Evolutionary conservation across 2,888 invertebrate species (phyloP).

Genomic region (Drosophila yooni): DNA sequence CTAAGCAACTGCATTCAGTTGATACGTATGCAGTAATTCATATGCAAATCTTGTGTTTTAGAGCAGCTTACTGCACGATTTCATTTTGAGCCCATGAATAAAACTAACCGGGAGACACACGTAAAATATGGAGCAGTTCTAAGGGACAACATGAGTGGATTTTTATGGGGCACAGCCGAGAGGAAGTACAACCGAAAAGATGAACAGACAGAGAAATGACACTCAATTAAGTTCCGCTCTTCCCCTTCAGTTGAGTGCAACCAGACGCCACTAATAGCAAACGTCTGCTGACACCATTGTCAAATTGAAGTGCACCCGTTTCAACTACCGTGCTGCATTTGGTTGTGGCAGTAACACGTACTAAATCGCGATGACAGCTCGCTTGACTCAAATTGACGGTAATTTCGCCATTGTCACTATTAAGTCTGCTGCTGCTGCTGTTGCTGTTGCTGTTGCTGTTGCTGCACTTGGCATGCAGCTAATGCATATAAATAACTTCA

Average conservation of each 20-base stretch:
- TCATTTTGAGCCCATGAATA: slow-evolving; percentile 5
- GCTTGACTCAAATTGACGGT: slow-evolving; percentile 27
- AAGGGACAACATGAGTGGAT: slow-evolving; percentile 1
- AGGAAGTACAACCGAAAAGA: not conserved
- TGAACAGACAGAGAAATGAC: slow-evolving; percentile 2
- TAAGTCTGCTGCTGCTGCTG: not conserved
- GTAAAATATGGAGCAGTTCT: slow-evolving; percentile 12
- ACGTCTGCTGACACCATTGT: slow-evolving; percentile 15
- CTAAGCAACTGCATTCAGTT: not conserved
- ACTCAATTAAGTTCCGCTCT: slow-evolving; percentile 3
- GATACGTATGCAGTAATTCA: not conserved
- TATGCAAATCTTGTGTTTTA: slow-evolving; percentile 9
- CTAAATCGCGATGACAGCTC: slow-evolving; percentile 42
- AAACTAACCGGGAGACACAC: not conserved
- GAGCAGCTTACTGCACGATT: slow-evolving; percentile 21
- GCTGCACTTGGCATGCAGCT: slow-evolving; percentile 39
- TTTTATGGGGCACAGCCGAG: not conserved
- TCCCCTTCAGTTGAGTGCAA: slow-evolving; percentile 43
- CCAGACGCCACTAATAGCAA: slow-evolving; percentile 28
- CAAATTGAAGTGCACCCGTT: slow-evolving; percentile 47
- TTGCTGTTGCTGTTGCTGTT: not conserved
- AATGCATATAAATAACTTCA: slow-evolving; percentile 42
- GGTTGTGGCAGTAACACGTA: slow-evolving; percentile 33
- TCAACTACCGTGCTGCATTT: slow-evolving; percentile 14
- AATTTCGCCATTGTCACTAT: slow-evolving; percentile 18